Evolutionary conservation across 1,140 invertebrate species (phyloP).

Genomic region (Sinella curviseta): DNA sequence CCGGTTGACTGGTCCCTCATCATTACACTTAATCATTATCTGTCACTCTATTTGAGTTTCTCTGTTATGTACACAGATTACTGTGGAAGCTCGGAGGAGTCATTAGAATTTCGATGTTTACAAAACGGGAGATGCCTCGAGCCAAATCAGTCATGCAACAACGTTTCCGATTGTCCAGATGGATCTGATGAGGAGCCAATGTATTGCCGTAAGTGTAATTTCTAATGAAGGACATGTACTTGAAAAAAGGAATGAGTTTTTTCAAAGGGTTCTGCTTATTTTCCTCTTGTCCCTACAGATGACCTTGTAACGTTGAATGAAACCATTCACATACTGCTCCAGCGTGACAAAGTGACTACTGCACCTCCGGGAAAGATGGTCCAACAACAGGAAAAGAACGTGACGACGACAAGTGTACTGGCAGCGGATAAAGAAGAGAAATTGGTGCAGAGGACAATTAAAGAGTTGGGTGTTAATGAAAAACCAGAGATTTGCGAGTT

Average conservation of each 20-base stretch:
- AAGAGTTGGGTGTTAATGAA: not conserved
- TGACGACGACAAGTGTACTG: not conserved
- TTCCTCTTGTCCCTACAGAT: not conserved
- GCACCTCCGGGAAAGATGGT: not conserved
- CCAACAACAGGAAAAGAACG: not conserved
- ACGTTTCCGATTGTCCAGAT: slow-evolving; percentile 19
- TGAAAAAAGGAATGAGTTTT: not conserved
- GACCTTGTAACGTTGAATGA: not conserved
- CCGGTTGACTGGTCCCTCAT: no score
- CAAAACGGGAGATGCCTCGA: not conserved
- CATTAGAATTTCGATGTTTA: not conserved
- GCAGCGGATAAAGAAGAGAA: not conserved
- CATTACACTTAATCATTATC: not conserved
- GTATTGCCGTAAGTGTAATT: slow-evolving; percentile 32
- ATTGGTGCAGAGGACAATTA: not conserved
- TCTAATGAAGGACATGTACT: not conserved
- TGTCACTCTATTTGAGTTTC: not conserved
- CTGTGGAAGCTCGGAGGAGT: not conserved
- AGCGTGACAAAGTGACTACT: not conserved
- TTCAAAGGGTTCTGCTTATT: not conserved
- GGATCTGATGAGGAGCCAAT: slow-evolving; percentile 28
- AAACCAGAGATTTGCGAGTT: not conserved
- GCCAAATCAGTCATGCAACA: slow-evolving; percentile 25
- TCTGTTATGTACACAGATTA: not conserved
- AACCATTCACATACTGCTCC: not conserved